Base-by-base conservation (phyloP, 2,888 invertebrate species). In the Rugalucina vietnamica region DNA sequence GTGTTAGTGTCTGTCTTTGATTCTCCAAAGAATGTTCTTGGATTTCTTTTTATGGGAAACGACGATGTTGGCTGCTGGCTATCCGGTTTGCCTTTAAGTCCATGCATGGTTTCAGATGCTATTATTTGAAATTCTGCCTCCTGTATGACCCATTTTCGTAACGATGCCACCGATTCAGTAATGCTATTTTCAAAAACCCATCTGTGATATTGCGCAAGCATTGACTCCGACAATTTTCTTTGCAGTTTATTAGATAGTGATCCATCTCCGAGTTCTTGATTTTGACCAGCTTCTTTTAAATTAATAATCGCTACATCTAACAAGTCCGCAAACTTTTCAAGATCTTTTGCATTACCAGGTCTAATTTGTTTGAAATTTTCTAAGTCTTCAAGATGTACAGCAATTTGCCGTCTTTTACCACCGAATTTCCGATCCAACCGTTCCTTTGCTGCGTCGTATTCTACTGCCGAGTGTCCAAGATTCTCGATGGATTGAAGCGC, bases 131-230 rank as follows among this genome's bases (percentile, higher is more conserved):
- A 81, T 73, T 76, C 69, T 24, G 73, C 21, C 72, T 82, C 77
- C 54, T 73, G 39, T 2, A 50, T 1, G 24, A 73, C 29, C 72
- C 76, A 81, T 21, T 60, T 71, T 12, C 36, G 43, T 60, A 75
- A 70, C 14, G 24, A 39, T 29, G 39, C 57, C 10, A 79, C 79
- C 21, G 69, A 70, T 27, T 69, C 75, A 43, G 24, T 34, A 39
- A 70, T 75, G n/a, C 57, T 21, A 34, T 57, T 79, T 71, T 75
- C 79, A 75, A 24, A 79, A 37, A 82, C 24, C 79, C 79, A 79
- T 24, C 75, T 27, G 29, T 82, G 50, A 43, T 82, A 82, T 34
- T 37, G 21, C 1, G 82, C n/a, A n/a, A 79, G 29, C 82, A 82
- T 82, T 36, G 71, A 36, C 36, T 82, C 79, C 21, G 82, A 70